Conservation (phyloP, 2,888 invertebrate genomes). For the Andrena camellia region DNA sequence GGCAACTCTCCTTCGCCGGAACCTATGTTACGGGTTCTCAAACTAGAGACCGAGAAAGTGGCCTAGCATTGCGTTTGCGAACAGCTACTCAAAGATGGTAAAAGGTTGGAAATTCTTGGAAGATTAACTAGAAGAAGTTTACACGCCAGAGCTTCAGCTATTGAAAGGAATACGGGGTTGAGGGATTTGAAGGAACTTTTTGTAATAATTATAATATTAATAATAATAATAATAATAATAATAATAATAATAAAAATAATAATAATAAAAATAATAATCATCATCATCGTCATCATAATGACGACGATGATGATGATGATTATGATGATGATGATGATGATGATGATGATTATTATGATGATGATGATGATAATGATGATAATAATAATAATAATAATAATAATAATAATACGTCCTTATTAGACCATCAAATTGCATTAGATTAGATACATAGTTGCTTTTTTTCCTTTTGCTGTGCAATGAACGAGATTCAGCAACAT, state of each 20-base stretch:
- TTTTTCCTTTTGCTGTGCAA: no score
- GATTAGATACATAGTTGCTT: no score
- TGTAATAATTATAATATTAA: neutral
- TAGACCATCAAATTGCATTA: no score
- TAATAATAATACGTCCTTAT: no score
- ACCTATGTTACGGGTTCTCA: slow-evolving; percentile 43
- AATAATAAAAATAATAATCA: no score
- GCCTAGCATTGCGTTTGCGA: neutral
- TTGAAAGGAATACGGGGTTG: neutral
- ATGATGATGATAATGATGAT: neutral
- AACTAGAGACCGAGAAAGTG: neutral
- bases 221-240: neutral
- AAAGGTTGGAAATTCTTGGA: neutral
- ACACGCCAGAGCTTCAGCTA: neutral
- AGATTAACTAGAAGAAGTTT: neutral
- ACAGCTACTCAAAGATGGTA: neutral
- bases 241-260: no score
- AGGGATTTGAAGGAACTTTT: neutral
- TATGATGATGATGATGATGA: neutral
- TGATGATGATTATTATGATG: neutral
- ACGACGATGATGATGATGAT: no score
- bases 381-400: no score
- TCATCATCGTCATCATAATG: no score
- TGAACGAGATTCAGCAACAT: no score
- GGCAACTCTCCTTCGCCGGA: slow-evolving; percentile 44